These are phyloP conservation scores for Hofmannophila pseudospretella DNA, from an alignment of 2,888 invertebrate genomes.

Conservation along the genomic window DNA sequence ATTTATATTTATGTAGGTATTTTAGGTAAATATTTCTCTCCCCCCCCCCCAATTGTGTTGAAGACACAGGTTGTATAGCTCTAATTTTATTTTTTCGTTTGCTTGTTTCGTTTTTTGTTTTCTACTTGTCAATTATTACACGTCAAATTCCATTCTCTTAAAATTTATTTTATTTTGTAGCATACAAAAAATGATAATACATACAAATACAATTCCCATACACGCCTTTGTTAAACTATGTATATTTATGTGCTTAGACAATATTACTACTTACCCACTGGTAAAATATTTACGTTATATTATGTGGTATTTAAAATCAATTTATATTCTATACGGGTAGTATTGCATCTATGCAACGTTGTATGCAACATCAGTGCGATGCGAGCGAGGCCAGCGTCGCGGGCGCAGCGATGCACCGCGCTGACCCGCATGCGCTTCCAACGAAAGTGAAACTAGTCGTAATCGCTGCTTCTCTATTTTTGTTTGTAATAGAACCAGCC, in stretches of 20 bases:
- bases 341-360: constrained; percentile 17
- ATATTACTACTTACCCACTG: neutral
- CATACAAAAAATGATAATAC: too few relatives aligned
- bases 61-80: too few relatives aligned
- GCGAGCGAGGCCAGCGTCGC: constrained; percentile 29
- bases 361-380: constrained; percentile 25
- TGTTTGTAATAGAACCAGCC: constrained; percentile 20
- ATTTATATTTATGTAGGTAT: neutral
- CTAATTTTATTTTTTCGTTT: too few relatives aligned
- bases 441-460: constrained; percentile 64
- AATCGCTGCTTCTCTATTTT: constrained; percentile 47
- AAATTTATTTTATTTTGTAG: too few relatives aligned
- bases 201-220: too few relatives aligned
- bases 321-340: constrained; percentile 10
- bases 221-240: too few relatives aligned
- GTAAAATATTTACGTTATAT: neutral
- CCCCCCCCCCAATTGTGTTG: too few relatives aligned
- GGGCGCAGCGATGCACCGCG: constrained; percentile 39
- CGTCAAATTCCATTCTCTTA: too few relatives aligned
- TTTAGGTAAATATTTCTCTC: neutral
- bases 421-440: constrained; percentile 48
- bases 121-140: too few relatives aligned
- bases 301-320: constrained; percentile 2
- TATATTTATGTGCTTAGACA: too few relatives aligned
- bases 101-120: too few relatives aligned